These are phyloP conservation scores for Drosophila mauritiana DNA, from an alignment of 1,140 invertebrate genomes.

Conservation along the genomic window DNA sequence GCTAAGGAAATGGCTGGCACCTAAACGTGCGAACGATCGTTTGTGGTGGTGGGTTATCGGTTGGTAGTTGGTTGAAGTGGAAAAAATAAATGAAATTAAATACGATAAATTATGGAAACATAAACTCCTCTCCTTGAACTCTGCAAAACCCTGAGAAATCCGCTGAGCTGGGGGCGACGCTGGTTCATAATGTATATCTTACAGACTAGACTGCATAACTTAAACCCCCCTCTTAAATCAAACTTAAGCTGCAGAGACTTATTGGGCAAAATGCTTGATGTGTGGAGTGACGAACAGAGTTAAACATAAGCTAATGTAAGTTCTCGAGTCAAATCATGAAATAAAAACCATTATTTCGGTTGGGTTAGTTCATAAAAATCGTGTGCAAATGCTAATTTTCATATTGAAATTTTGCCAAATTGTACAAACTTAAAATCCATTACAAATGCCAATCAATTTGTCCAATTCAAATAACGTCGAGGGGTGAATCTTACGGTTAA, in stretches of 20 bases:
- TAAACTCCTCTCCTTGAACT: conserved; percentile 26
- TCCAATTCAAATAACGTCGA: conserved; percentile 49
- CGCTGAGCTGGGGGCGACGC: conserved; percentile 21
- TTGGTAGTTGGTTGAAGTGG: conserved; percentile 51
- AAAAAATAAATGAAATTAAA: conserved; percentile 76
- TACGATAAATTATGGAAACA: conserved; percentile 74
- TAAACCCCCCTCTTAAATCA: conserved; percentile 34
- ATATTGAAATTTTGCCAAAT: conserved; percentile 47
- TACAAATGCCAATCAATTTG: conserved; percentile 63
- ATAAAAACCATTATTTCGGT: conserved; percentile 9
- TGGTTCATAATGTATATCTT: conserved; percentile 25
- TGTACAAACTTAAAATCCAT: conserved; percentile 58
- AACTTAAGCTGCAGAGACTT: conserved; percentile 51
- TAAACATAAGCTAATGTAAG: conserved; percentile 35
- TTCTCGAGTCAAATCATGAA: conserved; percentile 24
- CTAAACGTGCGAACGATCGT: conserved; percentile 86
- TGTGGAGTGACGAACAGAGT: conserved; percentile 43
- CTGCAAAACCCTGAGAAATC: conserved; percentile 25
- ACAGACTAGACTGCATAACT: conserved; percentile 27
- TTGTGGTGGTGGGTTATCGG: conserved; percentile 33
- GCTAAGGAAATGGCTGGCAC: conserved; percentile 99
- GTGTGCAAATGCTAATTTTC: conserved; percentile 70
- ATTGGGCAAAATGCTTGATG: conserved; percentile 7
- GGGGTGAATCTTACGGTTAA: conserved; percentile 45
- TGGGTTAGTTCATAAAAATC: conserved; percentile 59